These are phyloP conservation scores for Formica selysi DNA, from an alignment of 1,140 invertebrate genomes.

Conservation along the genomic window DNA sequence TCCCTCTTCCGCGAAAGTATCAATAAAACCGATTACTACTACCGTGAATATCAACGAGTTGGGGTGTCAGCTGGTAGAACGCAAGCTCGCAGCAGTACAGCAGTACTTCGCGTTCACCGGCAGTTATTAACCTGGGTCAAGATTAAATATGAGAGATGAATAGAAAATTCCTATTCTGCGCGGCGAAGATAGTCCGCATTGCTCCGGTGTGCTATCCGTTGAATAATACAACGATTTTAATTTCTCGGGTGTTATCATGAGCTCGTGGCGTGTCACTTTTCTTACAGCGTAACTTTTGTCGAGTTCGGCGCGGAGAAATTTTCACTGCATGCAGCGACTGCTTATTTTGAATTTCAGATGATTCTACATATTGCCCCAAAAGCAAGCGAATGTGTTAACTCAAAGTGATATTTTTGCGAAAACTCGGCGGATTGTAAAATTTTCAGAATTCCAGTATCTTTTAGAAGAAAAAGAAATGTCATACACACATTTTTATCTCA, in stretches of 20 bases:
- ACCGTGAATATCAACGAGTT: constrained; percentile 64
- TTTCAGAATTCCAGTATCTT: neutral
- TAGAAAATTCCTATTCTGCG: constrained; percentile 31
- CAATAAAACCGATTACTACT: constrained; percentile 67
- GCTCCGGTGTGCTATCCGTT: neutral
- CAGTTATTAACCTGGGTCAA: constrained; percentile 45
- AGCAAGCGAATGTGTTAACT: neutral
- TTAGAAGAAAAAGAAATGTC: neutral
- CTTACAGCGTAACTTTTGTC: neutral
- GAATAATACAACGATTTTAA: constrained; percentile 45
- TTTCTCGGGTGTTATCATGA: constrained; percentile 34
- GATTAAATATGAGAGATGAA: constrained; percentile 54
- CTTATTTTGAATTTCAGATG: constrained; percentile 44
- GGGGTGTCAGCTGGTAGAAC: constrained; percentile 13
- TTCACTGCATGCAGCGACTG: neutral
- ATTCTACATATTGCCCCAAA: neutral
- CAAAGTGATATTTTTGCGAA: neutral
- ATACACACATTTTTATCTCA: neutral
- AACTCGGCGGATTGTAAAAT: neutral
- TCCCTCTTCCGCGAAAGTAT: constrained; percentile 58
- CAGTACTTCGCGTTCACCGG: constrained; percentile 1
- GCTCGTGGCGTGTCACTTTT: neutral
- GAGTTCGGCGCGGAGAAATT: neutral
- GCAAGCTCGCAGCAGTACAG: neutral
- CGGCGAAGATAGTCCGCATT: constrained; percentile 30